Conservation (phyloP, 1,140 invertebrate species). For the Pentalonia nigronervosa region DNA sequence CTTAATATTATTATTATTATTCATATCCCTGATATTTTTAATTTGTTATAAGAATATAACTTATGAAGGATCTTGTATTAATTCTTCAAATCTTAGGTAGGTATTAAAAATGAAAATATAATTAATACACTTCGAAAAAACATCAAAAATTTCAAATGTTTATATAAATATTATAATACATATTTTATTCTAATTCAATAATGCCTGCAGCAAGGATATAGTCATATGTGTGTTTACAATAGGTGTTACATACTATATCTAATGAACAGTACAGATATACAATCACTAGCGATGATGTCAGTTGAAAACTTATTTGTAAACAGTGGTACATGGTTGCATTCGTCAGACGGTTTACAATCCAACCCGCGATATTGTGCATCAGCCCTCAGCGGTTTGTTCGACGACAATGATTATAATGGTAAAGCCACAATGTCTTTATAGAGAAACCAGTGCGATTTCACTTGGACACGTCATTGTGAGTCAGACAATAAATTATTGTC, state of each 20-base stretch:
- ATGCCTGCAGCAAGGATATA: neutral
- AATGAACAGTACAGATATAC: neutral
- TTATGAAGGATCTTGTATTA: neutral
- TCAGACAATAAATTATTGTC: neutral
- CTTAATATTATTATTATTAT: neutral
- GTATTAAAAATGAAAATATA: neutral
- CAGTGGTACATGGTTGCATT: neutral
- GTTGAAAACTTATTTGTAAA: neutral
- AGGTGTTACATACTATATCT: neutral
- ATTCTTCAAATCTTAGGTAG: neutral
- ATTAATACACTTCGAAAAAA: neutral
- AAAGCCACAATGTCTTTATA: neutral
- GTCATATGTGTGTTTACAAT: neutral
- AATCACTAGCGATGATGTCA: neutral
- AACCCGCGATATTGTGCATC: neutral
- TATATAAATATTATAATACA: neutral
- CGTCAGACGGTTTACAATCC: neutral
- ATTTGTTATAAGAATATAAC: neutral
- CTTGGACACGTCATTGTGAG: neutral
- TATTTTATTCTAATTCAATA: constrained; percentile 14
- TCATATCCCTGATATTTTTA: neutral
- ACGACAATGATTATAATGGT: neutral
- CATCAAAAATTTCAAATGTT: too few relatives aligned
- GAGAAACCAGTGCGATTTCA: constrained; percentile 7
- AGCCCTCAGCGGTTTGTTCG: neutral